Base-by-base conservation (phyloP, 2,797 vertebrate genomes). In the Synanceia verrucosa region DNA sequence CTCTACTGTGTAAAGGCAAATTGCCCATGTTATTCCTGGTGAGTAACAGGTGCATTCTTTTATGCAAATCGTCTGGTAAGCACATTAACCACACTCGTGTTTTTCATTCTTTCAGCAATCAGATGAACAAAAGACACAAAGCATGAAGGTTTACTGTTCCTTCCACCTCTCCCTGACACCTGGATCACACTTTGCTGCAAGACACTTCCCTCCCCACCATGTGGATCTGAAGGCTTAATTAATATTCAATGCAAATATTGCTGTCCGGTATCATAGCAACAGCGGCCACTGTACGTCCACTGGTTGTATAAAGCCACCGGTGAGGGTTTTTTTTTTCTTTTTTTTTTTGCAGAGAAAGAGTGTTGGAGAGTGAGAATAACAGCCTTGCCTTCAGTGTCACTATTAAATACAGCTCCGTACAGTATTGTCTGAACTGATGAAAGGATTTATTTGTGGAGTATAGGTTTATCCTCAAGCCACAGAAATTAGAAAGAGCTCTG, bases 201-300 rank as follows among this genome's bases (percentile, higher is more conserved):
- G 83, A 81, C 73, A 69, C 83, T 86, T 86, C 82, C 55, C 68
- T 78, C 41, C 53, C 66, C 73, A 69, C 52, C 81, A 59, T 14
- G n/a, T 26, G 73, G 76, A 85, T 85, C 70, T 68, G 76, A 79
- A 59, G 70, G 67, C 77, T 86, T 86, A 91, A 91, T 94, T 92
- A 91, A 90, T 91, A 91, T 90, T 86, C 85, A 79, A 91, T 91
- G 89, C 92, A 91, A 92, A 92, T 91, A 88, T 86, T 88, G 76
- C 83, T 77, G 63, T 69, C 78, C 76, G 81, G 92, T 94, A 93
- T 92, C 93, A 79, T 94, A 92, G 94, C 93, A 94, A 94, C 93
- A 81, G 80, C 82, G 81, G 76, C 76, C 73, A 67, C 73, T 62
- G 85, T 64, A 58, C 12, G 67, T 85, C 82, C 71, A 34, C 51